Percentiles rank a stretch among this genome's conserved stretches.
phyloP scores from a whole-genome alignment of 1,140 invertebrate genomes.

The Belonocnema kinseyi region DNA sequence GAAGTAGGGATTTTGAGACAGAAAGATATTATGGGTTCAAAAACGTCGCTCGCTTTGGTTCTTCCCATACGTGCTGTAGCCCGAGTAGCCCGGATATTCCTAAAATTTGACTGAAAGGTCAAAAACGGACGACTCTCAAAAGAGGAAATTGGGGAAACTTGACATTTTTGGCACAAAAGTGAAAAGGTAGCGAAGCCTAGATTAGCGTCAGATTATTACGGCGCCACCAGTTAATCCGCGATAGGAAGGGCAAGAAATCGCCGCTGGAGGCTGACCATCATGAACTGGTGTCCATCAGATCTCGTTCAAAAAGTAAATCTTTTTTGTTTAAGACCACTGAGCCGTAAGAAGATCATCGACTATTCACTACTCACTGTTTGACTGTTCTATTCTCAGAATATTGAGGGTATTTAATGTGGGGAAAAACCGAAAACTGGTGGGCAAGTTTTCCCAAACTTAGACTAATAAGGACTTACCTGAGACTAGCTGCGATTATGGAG shows the following conservation, averaged over 20 bases:
- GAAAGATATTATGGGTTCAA: slow-evolving; percentile 30
- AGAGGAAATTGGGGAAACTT: slow-evolving; percentile 5
- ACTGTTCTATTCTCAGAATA: neutral
- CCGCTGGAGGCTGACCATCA: neutral
- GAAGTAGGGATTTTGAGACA: slow-evolving; percentile 20
- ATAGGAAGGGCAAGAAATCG: slow-evolving; percentile 10
- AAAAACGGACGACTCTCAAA: slow-evolving; percentile 34
- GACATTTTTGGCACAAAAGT: slow-evolving; percentile 14
- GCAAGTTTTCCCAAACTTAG: neutral
- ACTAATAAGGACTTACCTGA: neutral
- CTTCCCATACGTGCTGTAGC: slow-evolving; percentile 53
- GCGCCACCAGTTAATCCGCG: slow-evolving; percentile 53
- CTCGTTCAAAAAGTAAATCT: slow-evolving; percentile 10
- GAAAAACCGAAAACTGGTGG: slow-evolving; percentile 1
- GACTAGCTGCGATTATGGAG: no score
- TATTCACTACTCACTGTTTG: no score
- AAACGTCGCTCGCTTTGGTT: slow-evolving; percentile 25
- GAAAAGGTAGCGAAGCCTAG: slow-evolving; percentile 36
- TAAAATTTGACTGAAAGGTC: slow-evolving; percentile 36
- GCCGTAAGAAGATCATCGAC: neutral
- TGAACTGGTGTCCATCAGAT: slow-evolving; percentile 29
- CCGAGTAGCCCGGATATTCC: slow-evolving; percentile 52
- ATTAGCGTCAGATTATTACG: slow-evolving; percentile 50
- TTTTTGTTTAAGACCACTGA: slow-evolving; percentile 26
- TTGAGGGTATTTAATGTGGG: slow-evolving; percentile 2